Percentiles rank a stretch among this genome's conserved stretches.
Evolutionary conservation across 2,113 vertebrate species (phyloP).

Genomic region (Serinus canaria): DNA sequence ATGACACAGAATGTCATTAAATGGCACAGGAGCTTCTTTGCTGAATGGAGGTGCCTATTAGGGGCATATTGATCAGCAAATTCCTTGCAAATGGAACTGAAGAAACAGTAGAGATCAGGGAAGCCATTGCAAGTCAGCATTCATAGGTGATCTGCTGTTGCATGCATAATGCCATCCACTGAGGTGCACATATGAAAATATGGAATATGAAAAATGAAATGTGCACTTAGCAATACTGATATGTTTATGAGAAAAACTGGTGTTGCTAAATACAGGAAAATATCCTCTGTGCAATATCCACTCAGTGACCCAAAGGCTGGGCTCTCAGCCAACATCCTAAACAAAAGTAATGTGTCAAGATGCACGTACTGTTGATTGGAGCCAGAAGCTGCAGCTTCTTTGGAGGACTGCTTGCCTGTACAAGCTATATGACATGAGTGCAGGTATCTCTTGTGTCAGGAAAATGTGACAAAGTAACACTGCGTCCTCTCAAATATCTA

Average conservation of each 20-base stretch:
- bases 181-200: neutral
- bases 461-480: neutral
- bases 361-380: neutral
- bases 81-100: neutral
- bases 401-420: neutral
- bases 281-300: neutral
- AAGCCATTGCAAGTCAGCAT: neutral
- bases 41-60: neutral
- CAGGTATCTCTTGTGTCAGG: neutral
- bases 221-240: neutral
- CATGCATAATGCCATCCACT: neutral
- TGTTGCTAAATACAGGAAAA: neutral
- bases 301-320: neutral
- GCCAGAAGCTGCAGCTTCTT: neutral
- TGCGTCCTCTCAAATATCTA: neutral
- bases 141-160: neutral
- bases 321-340: neutral
- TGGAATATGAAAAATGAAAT: neutral
- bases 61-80: neutral
- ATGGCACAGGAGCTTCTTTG: neutral
- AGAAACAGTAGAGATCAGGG: neutral
- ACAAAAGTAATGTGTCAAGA: neutral
- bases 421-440: neutral
- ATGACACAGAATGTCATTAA: neutral
- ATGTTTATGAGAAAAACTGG: neutral